phyloP scores from a whole-genome alignment of 2,888 invertebrate species.

The Eugnorisma glareosa region DNA sequence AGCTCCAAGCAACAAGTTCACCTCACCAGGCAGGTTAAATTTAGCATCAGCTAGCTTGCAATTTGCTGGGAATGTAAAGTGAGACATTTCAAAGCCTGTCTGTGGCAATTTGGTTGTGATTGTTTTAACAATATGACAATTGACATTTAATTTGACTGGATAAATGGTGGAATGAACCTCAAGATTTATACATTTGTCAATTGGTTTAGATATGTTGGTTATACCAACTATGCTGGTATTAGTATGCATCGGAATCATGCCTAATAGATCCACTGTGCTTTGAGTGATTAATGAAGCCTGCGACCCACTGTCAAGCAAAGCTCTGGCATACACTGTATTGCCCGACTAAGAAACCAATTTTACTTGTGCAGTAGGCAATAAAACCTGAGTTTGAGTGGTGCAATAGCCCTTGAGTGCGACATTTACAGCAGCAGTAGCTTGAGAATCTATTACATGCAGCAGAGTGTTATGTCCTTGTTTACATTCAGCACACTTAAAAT shows the following conservation, averaged over 20 bases:
- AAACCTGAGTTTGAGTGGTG: too few species aligned
- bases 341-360: neutral
- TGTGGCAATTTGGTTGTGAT: neutral
- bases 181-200: slow-evolving; percentile 2
- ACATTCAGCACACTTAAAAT: neutral
- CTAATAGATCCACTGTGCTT: neutral
- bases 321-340: neutral
- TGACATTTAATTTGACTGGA: neutral
- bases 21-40: neutral
- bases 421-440: too few species aligned
- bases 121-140: neutral
- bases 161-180: slow-evolving; percentile 3
- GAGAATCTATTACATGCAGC: neutral
- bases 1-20: slow-evolving; percentile 1
- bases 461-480: neutral
- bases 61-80: slow-evolving; percentile 1
- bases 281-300: neutral
- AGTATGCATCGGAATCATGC: neutral
- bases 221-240: neutral
- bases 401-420: too few species aligned
- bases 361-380: slow-evolving; percentile 1
- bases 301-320: too few species aligned
- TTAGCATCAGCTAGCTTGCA: neutral
- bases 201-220: neutral
- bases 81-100: slow-evolving; percentile 3